Evolutionary conservation across 2,888 invertebrate genomes (phyloP), one percentile per base, ranked within the genome.

Genomic region (Sminthurides aquaticus): DNA sequence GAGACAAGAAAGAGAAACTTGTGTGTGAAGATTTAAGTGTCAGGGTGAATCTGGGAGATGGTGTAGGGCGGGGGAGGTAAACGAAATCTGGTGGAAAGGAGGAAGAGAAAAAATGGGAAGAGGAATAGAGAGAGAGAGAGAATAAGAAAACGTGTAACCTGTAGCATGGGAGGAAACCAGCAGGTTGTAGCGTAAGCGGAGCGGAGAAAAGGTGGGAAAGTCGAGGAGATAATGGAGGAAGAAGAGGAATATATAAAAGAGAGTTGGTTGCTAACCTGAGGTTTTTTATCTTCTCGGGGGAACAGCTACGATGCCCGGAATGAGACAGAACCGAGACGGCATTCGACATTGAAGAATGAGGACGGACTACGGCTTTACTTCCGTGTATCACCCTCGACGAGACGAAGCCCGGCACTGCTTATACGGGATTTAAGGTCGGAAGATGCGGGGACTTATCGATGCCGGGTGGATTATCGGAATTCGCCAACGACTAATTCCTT

Each of bases 401-500:
- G 69, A 67, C 64, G 74, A 29, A 62, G 66, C 26, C 74, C 74
- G n/a, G 74, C 71, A 28, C 59, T 74, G 67, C 70, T 74, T 60
- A 74, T 74, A 48, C 71, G 71, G 60, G 71, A 74, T 60, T 62
- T 74, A 28, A 62, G 67, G 58, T 52, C 68, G 2, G 65, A 26
- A 24, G 68, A 70, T 57, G 65, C 68, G 75, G 93, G 92, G 2
- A 80, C 90, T 49, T 94, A 91, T 79, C 83, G 93, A 65, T 93
- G 93, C 78, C 83, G 93, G 73, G 88, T 93, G 71, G 93, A 94
- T 81, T 94, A 91, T 77, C 84, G 88, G 68, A 88, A 91, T 79
- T 89, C 91, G 0, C 92, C 92, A 0, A 93, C 93, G 0, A 85
- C 88, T 76, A 93, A 93, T 79, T 90, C 88, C 76, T 84, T 86